Evolutionary conservation across 2,797 vertebrate genomes (phyloP), one percentile per base, ranked within the genome.

Genomic region (Brotula barbata): DNA sequence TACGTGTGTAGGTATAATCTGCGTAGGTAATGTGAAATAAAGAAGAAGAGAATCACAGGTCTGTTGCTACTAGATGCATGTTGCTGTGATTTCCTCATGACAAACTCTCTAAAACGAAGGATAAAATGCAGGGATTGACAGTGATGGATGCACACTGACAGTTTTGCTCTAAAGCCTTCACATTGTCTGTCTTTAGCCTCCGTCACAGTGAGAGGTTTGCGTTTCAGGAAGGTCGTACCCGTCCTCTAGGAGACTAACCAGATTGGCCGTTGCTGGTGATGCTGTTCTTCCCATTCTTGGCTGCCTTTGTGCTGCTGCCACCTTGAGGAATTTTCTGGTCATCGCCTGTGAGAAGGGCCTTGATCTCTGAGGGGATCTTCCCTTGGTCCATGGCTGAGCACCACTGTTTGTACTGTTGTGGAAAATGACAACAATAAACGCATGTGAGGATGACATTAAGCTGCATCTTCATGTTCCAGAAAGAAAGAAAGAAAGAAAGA

Each of bases 361-460:
- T 97, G 72, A 99, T 99, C 89, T 99, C 97, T 0, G 96, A 98
- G 2, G 97, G 97, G 83, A 99, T 98, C 88, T 99, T 98, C 37
- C 96, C 96, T 90, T 97, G 95, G 76, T 99, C 97, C 97, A 99
- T 98, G 5, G 96, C 96, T 23, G 93, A 88, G 67, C 97, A 99
- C 97, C 97, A 99, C 91, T 99, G 97, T 79, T 97, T 98, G 83
- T 98, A 99, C 97, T 99, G 86, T 9, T n/a, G 16, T 3, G 21
- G n/a, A 20, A 81, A 1, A 22, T 52, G 0, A 45, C 12, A 8
- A 25, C 58, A 9, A 5, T 3, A 48, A 6, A 15, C 11, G 6
- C 51, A 21, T 9, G 9, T 41, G 16, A 11, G 17, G 16, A 19
- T 33, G 31, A 10, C 9, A 33, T 6, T 11, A 10, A 6, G n/a